Conservation (phyloP, 1,140 invertebrate genomes). For the Diploscapter pachys region DNA sequence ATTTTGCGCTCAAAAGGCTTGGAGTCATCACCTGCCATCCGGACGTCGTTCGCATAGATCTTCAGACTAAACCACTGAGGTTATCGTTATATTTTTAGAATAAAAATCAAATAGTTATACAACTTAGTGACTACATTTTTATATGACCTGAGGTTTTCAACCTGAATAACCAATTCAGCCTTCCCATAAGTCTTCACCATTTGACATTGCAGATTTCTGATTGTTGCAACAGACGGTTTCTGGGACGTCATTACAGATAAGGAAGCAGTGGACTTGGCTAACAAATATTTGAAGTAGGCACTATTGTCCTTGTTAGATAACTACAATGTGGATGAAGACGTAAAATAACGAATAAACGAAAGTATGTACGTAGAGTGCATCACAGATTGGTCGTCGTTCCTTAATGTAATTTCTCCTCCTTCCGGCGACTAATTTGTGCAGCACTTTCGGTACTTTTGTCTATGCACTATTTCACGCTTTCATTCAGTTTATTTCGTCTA, state of each 20-base stretch:
- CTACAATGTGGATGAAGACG: neutral
- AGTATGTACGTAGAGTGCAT: no score
- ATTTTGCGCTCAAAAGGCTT: constrained; percentile 88
- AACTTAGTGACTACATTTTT: neutral
- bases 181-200: no score
- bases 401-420: no score
- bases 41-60: constrained; percentile 87
- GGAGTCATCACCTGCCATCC: constrained; percentile 89
- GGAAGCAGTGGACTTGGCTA: constrained; percentile 82
- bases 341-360: no score
- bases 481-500: no score
- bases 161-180: no score
- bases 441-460: no score
- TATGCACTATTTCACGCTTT: no score
- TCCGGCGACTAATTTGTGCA: no score
- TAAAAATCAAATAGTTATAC: neutral
- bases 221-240: constrained; percentile 87
- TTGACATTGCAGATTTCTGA: constrained; percentile 70
- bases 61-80: constrained; percentile 68
- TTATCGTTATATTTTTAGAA: neutral
- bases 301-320: neutral
- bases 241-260: constrained; percentile 94
- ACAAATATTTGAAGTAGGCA: constrained; percentile 64
- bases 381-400: no score
- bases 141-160: neutral